Base-by-base conservation (phyloP, 2,888 invertebrate genomes). In the Leucophenga maculata region DNA sequence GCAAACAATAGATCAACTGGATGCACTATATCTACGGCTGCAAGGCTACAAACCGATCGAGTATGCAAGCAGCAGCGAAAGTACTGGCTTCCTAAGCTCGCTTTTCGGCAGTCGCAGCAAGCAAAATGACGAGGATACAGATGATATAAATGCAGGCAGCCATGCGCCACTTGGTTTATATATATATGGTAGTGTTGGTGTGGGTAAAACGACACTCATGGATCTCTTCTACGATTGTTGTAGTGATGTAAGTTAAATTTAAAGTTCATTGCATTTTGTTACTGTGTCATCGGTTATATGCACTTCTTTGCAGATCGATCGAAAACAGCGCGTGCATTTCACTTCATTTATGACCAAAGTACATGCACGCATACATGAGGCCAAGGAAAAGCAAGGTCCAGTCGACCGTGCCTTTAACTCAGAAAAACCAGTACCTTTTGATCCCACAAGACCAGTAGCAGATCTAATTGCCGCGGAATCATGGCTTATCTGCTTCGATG, bases 161-260 rank as follows among this genome's bases (percentile, higher is more conserved):
- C 75, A 81, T 26, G 72, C 85, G 0, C 86, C 86, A 1, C 70
- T 75, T 88, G 97, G 97, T 6, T 89, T 97, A 13, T 97, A 98
- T 85, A 92, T 97, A 71, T 93, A 94, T 89, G 97, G 97, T 69
- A 94, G 96, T 84, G 96, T 97, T 74, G 96, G 97, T 59, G 96
- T 97, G 78, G 99, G 99, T 57, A 99, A 99, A 91, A 99, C 99
- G 6, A 99, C 99, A 94, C 90, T 99, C 70, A 99, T 99, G 99
- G 99, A 99, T 89, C 89, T 99, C 82, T 99, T 99, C 90, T 97
- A 94, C 90, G 93, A 96, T 79, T 92, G 93, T 84, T 93, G 93
- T 86, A 88, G 90, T 78, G 70, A 77, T 66, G 91, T 92, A 85
- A 72, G 74, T 74, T 44, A 4, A 20, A n/a, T 50, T 59, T n/a